Base-by-base conservation (phyloP, 2,113 vertebrate genomes). In the Sander lucioperca region DNA sequence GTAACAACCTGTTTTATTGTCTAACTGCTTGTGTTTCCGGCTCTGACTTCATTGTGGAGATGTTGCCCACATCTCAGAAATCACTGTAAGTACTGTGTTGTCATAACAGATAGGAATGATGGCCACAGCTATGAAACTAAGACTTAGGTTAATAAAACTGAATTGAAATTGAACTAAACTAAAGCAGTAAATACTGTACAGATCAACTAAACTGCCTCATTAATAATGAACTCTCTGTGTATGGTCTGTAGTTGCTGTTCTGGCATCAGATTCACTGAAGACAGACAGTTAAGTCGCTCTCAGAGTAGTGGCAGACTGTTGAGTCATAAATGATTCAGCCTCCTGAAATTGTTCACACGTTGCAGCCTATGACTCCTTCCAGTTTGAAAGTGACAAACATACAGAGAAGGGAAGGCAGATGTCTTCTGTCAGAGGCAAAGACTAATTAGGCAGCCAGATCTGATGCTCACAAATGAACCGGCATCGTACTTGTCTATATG, bases 361-460 rank as follows among this genome's bases (percentile, higher is more conserved):
- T 45, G 47, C 51, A 57, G 36, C 14, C 21, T 23, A 21, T 50
- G 27, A 58, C 61, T 68, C 27, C 45, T 30, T 70, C 63, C 59
- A 10, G 9, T 66, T 67, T 70, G 48, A 66, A 83, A 81, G 61
- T 80, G 80, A 82, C 77, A 86, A 73, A 83, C 45, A 50, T 57
- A 14, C 56, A 45, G n/a, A 36, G 7, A 63, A 67, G 66, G 16
- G 16, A 51, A 27, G 23, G 30, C 78, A 86, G 83, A 87, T 84
- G 76, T 77, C 86, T 65, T 59, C 68, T 30, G 53, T 84, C 69
- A 87, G 7, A 72, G 53, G 69, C 66, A 27, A 47, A 50, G 25
- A 74, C 69, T 78, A 90, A 89, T 82, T 81, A 83, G 63, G 54
- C 47, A 3, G 27, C 5, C 19, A 23, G 43, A 68, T 70, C 54